phyloP scores from a whole-genome alignment of 2,113 vertebrate genomes.

The Cairina moschata region DNA sequence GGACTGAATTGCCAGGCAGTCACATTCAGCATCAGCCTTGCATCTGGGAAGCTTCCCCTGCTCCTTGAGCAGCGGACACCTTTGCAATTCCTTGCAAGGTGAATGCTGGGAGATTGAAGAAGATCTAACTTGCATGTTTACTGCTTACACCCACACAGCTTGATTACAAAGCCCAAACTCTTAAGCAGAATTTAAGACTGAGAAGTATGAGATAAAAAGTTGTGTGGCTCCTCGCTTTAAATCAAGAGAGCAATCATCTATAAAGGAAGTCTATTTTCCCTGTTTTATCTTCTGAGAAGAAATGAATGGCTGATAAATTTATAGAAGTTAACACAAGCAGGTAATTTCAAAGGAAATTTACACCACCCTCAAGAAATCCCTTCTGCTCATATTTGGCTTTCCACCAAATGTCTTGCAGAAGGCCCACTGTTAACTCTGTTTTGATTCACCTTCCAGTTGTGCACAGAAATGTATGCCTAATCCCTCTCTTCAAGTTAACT shows the following conservation, averaged over 20 bases:
- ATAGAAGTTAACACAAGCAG: neutral
- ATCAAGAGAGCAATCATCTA: neutral
- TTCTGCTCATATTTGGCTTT: neutral
- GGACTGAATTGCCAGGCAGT: neutral
- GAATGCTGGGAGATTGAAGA: neutral
- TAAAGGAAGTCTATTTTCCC: neutral
- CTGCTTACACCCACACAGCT: neutral
- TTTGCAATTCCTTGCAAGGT: neutral
- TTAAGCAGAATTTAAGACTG: neutral
- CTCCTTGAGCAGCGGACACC: neutral
- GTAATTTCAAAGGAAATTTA: slow-evolving; percentile 18
- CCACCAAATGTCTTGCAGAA: neutral
- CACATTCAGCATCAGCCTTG: neutral
- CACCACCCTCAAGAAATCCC: neutral
- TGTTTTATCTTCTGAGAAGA: slow-evolving; percentile 51
- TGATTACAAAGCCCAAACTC: neutral
- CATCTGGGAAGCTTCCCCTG: neutral
- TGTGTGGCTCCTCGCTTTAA: neutral
- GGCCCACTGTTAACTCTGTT: neutral
- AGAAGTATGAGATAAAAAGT: neutral
- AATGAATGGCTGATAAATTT: slow-evolving; percentile 49
- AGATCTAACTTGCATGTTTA: neutral
- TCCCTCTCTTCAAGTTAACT: neutral
- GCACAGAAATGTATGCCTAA: neutral
- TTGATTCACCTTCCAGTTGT: neutral